Percentiles rank a stretch among this genome's conserved stretches.
Evolutionary conservation across 2,888 invertebrate genomes (phyloP).

Genomic region (Pherbina coryleti): DNA sequence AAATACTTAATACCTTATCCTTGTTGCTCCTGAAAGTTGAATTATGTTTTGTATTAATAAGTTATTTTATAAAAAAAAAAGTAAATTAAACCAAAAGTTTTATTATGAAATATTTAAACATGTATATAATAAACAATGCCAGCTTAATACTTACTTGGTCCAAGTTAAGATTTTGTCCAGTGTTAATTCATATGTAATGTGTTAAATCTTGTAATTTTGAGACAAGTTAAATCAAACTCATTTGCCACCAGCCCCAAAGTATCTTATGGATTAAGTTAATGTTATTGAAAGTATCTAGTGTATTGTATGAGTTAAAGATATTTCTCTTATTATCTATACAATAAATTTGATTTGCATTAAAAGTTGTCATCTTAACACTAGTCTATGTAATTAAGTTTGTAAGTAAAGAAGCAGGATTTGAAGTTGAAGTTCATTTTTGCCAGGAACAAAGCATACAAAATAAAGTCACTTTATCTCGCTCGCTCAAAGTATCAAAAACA

Average conservation of each 20-base stretch:
- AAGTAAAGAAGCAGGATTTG: slow-evolving; percentile 8
- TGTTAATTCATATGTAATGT: too few species aligned
- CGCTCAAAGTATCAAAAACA: not conserved
- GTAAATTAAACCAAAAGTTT: too few species aligned
- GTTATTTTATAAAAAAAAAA: too few species aligned
- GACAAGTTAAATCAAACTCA: not conserved
- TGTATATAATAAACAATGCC: not conserved
- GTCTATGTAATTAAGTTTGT: not conserved
- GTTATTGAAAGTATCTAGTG: not conserved
- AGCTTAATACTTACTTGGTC: not conserved
- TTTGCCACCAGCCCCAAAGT: not conserved
- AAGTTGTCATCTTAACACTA: not conserved
- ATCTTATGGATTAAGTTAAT: slow-evolving; percentile 18
- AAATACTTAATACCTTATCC: too few species aligned
- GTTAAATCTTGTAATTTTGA: not conserved
- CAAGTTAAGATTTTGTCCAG: not conserved
- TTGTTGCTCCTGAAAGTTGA: too few species aligned
- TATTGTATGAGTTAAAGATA: slow-evolving; percentile 7
- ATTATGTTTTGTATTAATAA: too few species aligned
- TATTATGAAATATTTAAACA: too few species aligned
- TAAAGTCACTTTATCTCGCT: slow-evolving; percentile 21
- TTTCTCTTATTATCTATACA: not conserved
- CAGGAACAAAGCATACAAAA: slow-evolving; percentile 2
- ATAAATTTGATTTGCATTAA: slow-evolving; percentile 1
- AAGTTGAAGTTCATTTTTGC: slow-evolving; percentile 18